These are phyloP conservation scores for Stomatorhinus walkeri DNA, from an alignment of 2,797 vertebrate species.

Conservation along the genomic window DNA sequence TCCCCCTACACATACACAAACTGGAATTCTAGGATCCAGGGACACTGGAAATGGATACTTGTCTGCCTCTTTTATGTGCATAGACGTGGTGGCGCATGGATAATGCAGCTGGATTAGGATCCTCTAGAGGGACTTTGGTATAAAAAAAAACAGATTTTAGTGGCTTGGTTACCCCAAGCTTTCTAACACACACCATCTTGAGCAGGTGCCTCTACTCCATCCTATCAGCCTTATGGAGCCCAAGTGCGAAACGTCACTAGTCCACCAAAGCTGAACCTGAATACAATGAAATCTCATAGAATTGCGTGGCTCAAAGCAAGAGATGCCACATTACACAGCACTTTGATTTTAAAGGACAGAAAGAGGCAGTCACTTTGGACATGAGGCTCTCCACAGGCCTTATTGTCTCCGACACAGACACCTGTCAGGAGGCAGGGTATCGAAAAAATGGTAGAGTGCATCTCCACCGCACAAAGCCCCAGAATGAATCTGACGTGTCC, in stretches of 20 bases:
- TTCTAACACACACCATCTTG: background rate
- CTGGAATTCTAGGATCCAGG: background rate
- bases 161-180: background rate
- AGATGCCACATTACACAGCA: background rate
- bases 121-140: background rate
- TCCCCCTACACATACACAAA: background rate
- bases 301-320: background rate
- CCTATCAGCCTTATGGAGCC: background rate
- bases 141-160: background rate
- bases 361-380: slow-evolving; percentile 42
- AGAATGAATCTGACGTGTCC: background rate
- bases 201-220: background rate
- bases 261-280: background rate
- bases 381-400: slow-evolving; percentile 41
- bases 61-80: background rate
- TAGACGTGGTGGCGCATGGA: background rate
- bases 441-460: background rate
- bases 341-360: background rate
- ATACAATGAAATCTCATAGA: background rate
- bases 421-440: background rate
- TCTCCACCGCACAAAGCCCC: background rate
- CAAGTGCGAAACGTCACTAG: background rate
- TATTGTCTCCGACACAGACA: slow-evolving; percentile 23
- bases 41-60: background rate
- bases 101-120: background rate